Evolutionary conservation across 2,113 vertebrate species (phyloP).

Genomic region (Anolis carolinensis): DNA sequence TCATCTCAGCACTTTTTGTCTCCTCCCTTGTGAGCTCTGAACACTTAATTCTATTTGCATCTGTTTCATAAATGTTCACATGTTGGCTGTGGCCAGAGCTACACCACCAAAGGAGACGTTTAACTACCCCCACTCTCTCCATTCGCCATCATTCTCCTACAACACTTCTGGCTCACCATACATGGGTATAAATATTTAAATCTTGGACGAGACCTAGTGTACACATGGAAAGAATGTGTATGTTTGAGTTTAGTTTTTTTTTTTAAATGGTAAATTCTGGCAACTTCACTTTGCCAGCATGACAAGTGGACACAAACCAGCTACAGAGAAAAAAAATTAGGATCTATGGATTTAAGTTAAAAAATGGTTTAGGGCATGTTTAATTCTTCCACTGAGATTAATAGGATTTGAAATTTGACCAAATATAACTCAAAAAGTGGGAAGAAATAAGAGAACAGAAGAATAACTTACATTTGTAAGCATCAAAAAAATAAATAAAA

Average conservation of each 20-base stretch:
- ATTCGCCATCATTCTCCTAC: not conserved
- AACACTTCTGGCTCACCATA: conserved; percentile 61
- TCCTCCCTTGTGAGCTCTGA: conserved; percentile 8
- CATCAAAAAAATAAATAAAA: not conserved
- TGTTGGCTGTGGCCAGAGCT: not conserved
- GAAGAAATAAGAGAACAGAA: not conserved
- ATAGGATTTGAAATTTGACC: not conserved
- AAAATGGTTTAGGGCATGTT: not conserved
- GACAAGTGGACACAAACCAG: not conserved
- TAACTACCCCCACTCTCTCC: not conserved
- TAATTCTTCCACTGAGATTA: not conserved
- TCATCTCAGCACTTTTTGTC: not conserved
- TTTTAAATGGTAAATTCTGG: conserved; percentile 57
- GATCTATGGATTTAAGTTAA: not conserved
- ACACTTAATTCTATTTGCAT: not conserved
- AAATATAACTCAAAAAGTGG: no score
- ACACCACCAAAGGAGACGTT: not conserved
- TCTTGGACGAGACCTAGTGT: conserved; percentile 37
- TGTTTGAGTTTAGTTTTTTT: conserved; percentile 32
- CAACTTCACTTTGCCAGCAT: conserved; percentile 14
- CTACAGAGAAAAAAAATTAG: not conserved
- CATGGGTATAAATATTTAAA: conserved; percentile 64
- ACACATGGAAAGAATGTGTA: conserved; percentile 46
- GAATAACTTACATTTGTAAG: not conserved
- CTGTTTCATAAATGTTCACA: not conserved